phyloP scores from a whole-genome alignment of 1,140 invertebrate genomes.

The Trachymyrmex cornetzi region DNA sequence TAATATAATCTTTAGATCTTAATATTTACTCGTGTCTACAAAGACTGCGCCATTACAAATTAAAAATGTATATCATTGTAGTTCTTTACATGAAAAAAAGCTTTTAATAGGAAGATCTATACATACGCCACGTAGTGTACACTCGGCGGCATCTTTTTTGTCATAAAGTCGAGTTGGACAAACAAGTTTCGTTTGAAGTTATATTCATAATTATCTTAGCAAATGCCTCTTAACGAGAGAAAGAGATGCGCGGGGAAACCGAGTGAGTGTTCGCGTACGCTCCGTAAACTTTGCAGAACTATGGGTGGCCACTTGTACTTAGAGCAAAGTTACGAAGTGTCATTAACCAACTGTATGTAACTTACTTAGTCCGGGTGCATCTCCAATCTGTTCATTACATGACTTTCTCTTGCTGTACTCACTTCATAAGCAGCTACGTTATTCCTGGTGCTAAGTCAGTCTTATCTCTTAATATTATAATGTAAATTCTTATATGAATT shows the following conservation, averaged over 20 bases:
- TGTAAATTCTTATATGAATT: constrained; percentile 5
- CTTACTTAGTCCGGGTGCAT: constrained; percentile 47
- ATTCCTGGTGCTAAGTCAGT: constrained; percentile 5
- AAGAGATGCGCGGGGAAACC: constrained; percentile 46
- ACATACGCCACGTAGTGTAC: neutral
- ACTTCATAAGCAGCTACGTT: constrained; percentile 40
- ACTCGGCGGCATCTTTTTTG: neutral
- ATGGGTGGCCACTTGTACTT: constrained; percentile 67
- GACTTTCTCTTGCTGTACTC: constrained; percentile 43
- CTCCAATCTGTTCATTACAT: constrained; percentile 64
- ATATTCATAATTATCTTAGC: constrained; percentile 60
- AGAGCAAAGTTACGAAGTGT: constrained; percentile 66
- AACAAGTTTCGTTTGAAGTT: constrained; percentile 28
- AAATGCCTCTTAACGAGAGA: constrained; percentile 49
- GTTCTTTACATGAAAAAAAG: neutral
- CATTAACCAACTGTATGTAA: constrained; percentile 67
- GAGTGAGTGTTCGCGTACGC: constrained; percentile 42
- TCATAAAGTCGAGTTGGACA: constrained; percentile 2
- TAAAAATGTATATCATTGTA: constrained; percentile 10
- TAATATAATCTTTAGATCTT: neutral
- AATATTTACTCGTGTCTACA: no score
- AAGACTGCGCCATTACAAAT: neutral
- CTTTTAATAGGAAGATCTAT: neutral
- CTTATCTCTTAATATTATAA: constrained; percentile 21
- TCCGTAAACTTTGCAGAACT: constrained; percentile 70